These are phyloP conservation scores for Lynx canadensis DNA, from an alignment of 2,113 vertebrate genomes.

Conservation along the genomic window DNA sequence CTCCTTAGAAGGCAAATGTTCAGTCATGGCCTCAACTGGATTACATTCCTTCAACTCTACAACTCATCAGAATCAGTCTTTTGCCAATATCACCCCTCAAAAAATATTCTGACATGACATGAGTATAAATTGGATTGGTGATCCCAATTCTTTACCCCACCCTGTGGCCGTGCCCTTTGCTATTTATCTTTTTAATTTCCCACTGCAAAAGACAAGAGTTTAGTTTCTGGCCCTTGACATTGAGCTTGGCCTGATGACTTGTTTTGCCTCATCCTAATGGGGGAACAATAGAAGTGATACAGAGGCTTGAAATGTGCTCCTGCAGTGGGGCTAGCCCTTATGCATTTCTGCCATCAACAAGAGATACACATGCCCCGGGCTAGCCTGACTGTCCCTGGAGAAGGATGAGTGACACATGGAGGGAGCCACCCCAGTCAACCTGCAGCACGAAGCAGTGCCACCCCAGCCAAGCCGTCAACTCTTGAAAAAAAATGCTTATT, in stretches of 20 bases:
- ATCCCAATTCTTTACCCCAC: neutral
- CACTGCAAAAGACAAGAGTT: neutral
- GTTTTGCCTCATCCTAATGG: neutral
- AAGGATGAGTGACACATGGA: neutral
- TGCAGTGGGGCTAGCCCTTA: neutral
- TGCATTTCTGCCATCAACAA: neutral
- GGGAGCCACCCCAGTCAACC: neutral
- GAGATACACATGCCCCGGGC: neutral
- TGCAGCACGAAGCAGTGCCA: neutral
- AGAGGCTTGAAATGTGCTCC: neutral
- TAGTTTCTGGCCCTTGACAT: neutral
- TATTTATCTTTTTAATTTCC: neutral
- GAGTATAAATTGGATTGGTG: neutral
- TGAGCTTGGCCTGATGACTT: neutral
- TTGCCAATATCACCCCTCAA: neutral
- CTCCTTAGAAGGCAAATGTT: constrained; percentile 17
- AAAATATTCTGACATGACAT: neutral
- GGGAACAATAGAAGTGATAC: neutral
- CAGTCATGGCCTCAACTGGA: neutral
- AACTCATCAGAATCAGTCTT: constrained; percentile 41
- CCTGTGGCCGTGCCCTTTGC: neutral
- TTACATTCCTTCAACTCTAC: neutral
- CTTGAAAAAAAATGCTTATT: neutral
- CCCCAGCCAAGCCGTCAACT: neutral
- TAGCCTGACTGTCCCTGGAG: neutral